Evolutionary conservation across 2,888 invertebrate genomes (phyloP), one percentile per base, ranked within the genome.

Genomic region (Sinotaia quadrata): DNA sequence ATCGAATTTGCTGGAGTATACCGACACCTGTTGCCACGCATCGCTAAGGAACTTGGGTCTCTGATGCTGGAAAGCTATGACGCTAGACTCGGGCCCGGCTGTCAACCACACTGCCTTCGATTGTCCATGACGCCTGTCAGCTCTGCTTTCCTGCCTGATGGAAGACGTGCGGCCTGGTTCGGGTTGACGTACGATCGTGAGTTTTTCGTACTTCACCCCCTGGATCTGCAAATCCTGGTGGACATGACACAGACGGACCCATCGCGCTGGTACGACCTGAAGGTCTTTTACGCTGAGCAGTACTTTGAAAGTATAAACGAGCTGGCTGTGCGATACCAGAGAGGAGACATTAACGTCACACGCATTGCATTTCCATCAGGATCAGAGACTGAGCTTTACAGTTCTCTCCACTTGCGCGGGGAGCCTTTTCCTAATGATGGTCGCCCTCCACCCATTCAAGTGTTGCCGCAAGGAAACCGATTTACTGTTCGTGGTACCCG

Each of bases 141-240:
- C 10, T 81, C 82, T 61, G 76, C 78, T 0, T 83, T 79, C 56
- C 73, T 82, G 33, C 75, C 76, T 7, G 68, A 72, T 21, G 81
- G 79, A 3, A 73, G 71, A n/a, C 70, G 84, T n/a, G 81, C 81
- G 51, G 73, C 78, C 0, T 85, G 84, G 84, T 81, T 85, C 63
- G 81, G 82, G 78, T 78, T 85, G 37, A 75, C 79, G 24, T 81
- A 82, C 61, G 78, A 82, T 56, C 58, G 79, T 4, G 83, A 84
- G 67, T 84, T 81, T 66, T 78, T 76, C 33, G 81, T 82, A 0
- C 73, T 85, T 10, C 79, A 83, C 61, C 84, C 84, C 0, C 69
- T 84, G 10, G 85, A 84, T 58, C 82, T 85, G 65, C 83, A 84
- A 71, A 77, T 84, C 56, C 75, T 84, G 5, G 82, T 85, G 4